These are phyloP conservation scores for Heliconius ismenius DNA, from an alignment of 2,888 invertebrate genomes.

Conservation along the genomic window DNA sequence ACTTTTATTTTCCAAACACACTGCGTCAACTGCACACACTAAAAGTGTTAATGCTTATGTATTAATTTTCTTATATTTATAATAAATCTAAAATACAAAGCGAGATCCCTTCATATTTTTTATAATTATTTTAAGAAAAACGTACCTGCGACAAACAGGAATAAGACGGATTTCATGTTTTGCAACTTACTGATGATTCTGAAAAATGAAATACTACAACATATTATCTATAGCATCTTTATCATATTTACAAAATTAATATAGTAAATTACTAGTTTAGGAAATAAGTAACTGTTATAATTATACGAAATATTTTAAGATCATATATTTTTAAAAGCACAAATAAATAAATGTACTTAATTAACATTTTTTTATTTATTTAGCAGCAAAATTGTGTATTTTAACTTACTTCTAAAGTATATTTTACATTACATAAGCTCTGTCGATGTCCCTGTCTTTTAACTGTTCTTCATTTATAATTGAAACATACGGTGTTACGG, in stretches of 20 bases:
- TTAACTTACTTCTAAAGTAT: background rate
- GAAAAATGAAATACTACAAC: background rate
- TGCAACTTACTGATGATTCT: background rate
- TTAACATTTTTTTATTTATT: no score
- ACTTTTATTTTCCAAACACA: constrained; percentile 46
- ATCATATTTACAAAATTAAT: no score
- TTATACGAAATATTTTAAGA: background rate
- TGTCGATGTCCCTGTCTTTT: background rate
- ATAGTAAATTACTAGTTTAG: background rate
- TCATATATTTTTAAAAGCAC: background rate
- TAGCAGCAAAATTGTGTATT: no score
- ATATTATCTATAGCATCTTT: background rate
- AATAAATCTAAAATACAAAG: no score
- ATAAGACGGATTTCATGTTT: background rate
- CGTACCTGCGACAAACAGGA: background rate
- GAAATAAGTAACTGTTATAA: no score
- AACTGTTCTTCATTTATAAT: background rate
- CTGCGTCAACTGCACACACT: constrained; percentile 48
- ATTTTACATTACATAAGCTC: background rate
- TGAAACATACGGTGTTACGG: background rate
- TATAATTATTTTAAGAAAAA: background rate
- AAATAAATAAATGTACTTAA: background rate
- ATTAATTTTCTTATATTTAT: background rate
- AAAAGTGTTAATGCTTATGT: constrained; percentile 11
- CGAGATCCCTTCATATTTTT: background rate